Evolutionary conservation across 2,888 invertebrate species (phyloP), one percentile per base, ranked within the genome.

Genomic region (Neoitamus cyanurus): DNA sequence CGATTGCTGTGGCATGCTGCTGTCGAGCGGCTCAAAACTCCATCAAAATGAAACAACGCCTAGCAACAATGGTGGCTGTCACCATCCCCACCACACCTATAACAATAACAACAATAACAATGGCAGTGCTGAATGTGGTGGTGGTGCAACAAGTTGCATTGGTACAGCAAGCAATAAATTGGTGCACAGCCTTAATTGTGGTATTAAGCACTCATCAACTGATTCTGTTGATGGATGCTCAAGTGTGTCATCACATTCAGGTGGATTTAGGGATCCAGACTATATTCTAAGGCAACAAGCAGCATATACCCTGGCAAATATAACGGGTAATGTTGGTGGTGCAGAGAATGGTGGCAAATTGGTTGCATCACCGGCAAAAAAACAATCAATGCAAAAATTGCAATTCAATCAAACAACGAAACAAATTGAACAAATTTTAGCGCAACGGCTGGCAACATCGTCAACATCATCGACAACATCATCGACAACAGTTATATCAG

Each of bases 401-500:
- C 91, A 91, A 86, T 91, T 92, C 85, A 91, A 91, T 87, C 91
- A 92, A 86, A 91, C 91, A 48, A 91, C 91, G 83, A 91, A 91
- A 86, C 92, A 92, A 87, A 87, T 92, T 84, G 92, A 92, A 86
- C 92, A 92, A 86, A 87, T 92, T 36, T 86, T 92, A 15, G 89
- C 91, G 5, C 92, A 92, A 87, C 86, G 91, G 48, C 85, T 90
- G 28, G 34, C 77, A 77, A 36, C 48, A n/a, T 36, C 68, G 3
- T 48, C 73, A 70, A 31, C 34, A 31, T 11, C 20, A 4, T 30
- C 36, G 30, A 31, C 72, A 77, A 58, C 28, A 75, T 11, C 46
- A 70, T 30, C 85, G n/a, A 15, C 69, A 28, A 1, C 73, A 73
- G 15, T 84, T 34, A 37, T 34, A n/a, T 15, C 82, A 58, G n/a